phyloP scores from a whole-genome alignment of 2,797 vertebrate genomes.

The Dromococcyx pavoninus region DNA sequence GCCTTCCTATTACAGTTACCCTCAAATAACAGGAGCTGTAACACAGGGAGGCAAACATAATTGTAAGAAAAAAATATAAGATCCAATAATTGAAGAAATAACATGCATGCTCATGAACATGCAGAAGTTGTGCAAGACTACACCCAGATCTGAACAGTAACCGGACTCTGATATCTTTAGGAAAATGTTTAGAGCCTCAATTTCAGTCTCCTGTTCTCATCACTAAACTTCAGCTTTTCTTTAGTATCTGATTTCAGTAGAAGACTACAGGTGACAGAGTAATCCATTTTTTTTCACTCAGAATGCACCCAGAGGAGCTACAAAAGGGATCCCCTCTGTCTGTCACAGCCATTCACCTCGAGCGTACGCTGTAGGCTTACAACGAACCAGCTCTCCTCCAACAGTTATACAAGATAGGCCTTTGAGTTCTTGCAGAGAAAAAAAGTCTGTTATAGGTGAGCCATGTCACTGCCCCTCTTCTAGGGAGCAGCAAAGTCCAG shows the following conservation, averaged over 20 bases:
- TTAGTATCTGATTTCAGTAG: neutral
- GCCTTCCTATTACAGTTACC: neutral
- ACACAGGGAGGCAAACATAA: neutral
- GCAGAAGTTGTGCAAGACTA: neutral
- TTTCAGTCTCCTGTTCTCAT: neutral
- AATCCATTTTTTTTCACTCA: neutral
- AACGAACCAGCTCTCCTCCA: neutral
- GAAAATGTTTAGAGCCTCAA: neutral
- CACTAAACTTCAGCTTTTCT: neutral
- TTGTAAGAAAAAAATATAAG: neutral
- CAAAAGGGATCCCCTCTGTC: neutral
- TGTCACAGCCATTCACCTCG: rapidly evolving
- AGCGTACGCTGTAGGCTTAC: neutral
- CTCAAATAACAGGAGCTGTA: neutral
- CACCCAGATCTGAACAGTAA: neutral
- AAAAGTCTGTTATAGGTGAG: neutral
- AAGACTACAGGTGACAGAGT: neutral
- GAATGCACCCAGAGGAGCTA: neutral
- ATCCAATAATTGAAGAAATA: neutral
- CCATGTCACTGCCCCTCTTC: neutral
- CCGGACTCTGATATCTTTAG: neutral
- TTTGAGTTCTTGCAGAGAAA: neutral
- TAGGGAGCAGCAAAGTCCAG: neutral
- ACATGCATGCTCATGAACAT: neutral
- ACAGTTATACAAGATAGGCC: neutral